Evolutionary conservation across 2,888 invertebrate species (phyloP), one percentile per base, ranked within the genome.

Genomic region (Drosophila suboccidentalis): DNA sequence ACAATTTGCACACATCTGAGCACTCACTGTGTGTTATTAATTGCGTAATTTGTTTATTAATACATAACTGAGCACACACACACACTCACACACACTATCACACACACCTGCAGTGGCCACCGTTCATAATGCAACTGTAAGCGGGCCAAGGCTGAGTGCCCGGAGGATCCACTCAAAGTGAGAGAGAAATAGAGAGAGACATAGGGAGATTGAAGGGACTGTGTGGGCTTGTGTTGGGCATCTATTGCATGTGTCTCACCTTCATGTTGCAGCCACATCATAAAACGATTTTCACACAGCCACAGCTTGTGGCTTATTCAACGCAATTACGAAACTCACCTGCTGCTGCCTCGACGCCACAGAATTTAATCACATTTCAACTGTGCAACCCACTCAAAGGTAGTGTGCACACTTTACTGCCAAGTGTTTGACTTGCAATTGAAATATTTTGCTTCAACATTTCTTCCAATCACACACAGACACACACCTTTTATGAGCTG

Each of bases 41-140:
- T 89, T 86, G 80, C 87, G 84, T 89, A 83, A 89, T 83, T 71
- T 83, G 84, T 78, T 87, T 89, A 85, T 85, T 87, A 89, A 86
- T 84, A 87, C 72, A 66, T 78, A 75, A 69, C 34, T 82, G 71
- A 73, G 64, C 67, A 78, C 54, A 13, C 29, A 61, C 74, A 4
- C 43, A 34, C 57, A 36, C 57, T 32, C 54, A 69, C 67, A 71
- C 54, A 36, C 58, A 22, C 22, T 22, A 22, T 3, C 22, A 69
- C 54, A 15, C 34, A 61, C 74, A 79, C 77, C 70, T 54, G 66
- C 43, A 61, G 22, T 10, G 46, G 54, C 64, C 57, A 54, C 57
- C 58, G 13, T 51, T 46, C 46, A 44, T 66, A 32, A 50, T 67
- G 63, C 49, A 36, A 9, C 53, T 26, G 32, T 32, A 74, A 55